Base-by-base conservation (phyloP, 2,113 vertebrate genomes). In the Cheilinus undulatus region DNA sequence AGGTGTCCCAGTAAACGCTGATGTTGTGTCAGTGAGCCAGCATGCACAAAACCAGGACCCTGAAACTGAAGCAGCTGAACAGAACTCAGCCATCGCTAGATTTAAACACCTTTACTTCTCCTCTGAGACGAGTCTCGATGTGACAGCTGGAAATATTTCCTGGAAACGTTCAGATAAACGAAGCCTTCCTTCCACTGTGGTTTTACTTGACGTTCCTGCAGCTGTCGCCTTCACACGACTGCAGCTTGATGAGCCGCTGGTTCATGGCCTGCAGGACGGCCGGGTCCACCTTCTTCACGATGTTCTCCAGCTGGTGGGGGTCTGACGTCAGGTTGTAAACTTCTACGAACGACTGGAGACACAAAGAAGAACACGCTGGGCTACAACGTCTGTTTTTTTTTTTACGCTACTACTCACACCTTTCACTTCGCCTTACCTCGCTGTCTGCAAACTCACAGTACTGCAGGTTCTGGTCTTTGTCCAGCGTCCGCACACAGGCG, bases 401-500 rank as follows among this genome's bases (percentile, higher is more conserved):
- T n/a, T 28, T 4, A 26, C 4, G 3, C 53, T 4, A 57, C 0
- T 8, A 27, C 65, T 53, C 24, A 14, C 24, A 1, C 1, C 5
- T 32, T 15, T 12, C 12, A 0, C 0, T 14, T 8, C 1, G 3
- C 76, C n/a, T n/a, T n/a, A 91, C 94, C 93, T 95, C 92, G 8
- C 23, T 89, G 89, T 95, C 94, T 0, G 94, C 94, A 69, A 95
- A 95, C 86, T 95, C 94, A 59, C 94, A 95, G 86, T 95, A 95
- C 64, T 95, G 94, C n/a, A 95, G 76, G 81, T 95, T 48, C 17
- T 54, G 28, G 1, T 70, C 32, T 0, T 57, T 20, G 14, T 68
- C 67, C 0, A 95, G 80, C 4, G 86, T 93, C 36, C 94, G 58
- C 51, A 95, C 92, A 28, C 94, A 95, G 72, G 94, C 94, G n/a